Percentiles rank a stretch among this genome's conserved stretches.
Conservation (phyloP, 2,113 vertebrate genomes). For the Xenopus laevis region DNA sequence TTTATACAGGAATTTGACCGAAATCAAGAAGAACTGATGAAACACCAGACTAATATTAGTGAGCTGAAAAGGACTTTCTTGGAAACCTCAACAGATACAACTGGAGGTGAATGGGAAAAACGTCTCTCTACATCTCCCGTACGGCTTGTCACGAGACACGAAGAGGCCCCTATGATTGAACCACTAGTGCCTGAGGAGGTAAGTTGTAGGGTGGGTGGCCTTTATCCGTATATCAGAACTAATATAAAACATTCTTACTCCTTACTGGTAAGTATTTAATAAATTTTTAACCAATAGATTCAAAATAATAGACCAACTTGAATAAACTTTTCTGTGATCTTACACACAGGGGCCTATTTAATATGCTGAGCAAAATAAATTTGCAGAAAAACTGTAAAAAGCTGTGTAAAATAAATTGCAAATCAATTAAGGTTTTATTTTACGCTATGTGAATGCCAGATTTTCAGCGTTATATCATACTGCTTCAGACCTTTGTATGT, state of each 20-base stretch:
- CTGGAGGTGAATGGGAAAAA: slow-evolving; percentile 86
- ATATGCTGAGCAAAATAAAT: no score
- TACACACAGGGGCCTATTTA: no score
- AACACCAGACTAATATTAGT: slow-evolving; percentile 89
- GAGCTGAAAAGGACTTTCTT: slow-evolving; percentile 93
- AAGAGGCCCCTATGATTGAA: slow-evolving; percentile 86
- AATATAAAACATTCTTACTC: no score
- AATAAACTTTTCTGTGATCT: no score
- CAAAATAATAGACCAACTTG: neutral
- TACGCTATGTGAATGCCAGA: no score
- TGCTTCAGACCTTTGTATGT: no score
- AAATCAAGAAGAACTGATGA: slow-evolving; percentile 78
- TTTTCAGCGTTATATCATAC: no score
- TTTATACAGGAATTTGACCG: slow-evolving; percentile 72
- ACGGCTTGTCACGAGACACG: slow-evolving; percentile 70
- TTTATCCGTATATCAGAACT: neutral
- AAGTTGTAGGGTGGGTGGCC: slow-evolving; percentile 52
- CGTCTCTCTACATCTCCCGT: slow-evolving; percentile 83
- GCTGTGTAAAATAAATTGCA: no score
- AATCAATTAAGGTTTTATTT: no score
- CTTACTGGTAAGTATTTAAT: no score
- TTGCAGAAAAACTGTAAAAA: no score
- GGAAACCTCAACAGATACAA: slow-evolving; percentile 71
- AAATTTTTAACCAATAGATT: no score
- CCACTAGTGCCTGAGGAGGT: slow-evolving; percentile 88